These are phyloP conservation scores for Raja brachyura DNA, from an alignment of 2,113 vertebrate species.

Conservation along the genomic window DNA sequence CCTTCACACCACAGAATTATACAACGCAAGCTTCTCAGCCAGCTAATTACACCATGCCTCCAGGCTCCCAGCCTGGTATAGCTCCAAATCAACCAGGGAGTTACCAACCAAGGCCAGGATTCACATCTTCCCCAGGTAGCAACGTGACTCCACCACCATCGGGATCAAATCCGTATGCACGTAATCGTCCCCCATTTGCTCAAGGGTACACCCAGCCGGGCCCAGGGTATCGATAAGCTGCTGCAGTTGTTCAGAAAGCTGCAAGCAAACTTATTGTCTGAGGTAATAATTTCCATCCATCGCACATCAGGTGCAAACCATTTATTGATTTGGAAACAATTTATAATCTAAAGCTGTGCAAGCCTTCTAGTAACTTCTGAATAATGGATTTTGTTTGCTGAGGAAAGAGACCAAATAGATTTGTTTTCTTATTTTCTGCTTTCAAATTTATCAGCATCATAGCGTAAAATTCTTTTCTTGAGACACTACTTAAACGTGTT, in stretches of 20 bases:
- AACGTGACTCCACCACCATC: constrained; percentile 77
- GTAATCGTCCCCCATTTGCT: constrained; percentile 80
- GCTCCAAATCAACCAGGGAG: constrained; percentile 60
- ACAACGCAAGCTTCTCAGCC: constrained; percentile 79
- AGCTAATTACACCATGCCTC: constrained; percentile 73
- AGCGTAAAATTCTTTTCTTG: constrained; percentile 48
- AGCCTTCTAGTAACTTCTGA: constrained; percentile 37
- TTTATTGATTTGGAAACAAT: constrained; percentile 36
- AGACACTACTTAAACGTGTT: constrained; percentile 66
- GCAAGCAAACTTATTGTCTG: constrained; percentile 11
- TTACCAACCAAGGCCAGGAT: constrained; percentile 78
- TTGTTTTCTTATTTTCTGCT: constrained; percentile 59
- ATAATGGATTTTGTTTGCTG: constrained; percentile 44
- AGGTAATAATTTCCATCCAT: constrained; percentile 42
- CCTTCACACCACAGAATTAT: constrained; percentile 81
- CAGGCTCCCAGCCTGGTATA: constrained; percentile 66
- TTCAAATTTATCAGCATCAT: constrained; percentile 50
- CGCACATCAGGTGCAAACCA: constrained; percentile 50
- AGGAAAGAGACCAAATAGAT: constrained; percentile 53
- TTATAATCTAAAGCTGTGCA: constrained; percentile 38
- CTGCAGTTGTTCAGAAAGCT: not conserved
- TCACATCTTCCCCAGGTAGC: constrained; percentile 75
- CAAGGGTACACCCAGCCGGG: constrained; percentile 90
- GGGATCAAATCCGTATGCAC: constrained; percentile 82
- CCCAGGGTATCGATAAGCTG: constrained; percentile 86